These are phyloP conservation scores for Caenorhabditis wallacei DNA, from an alignment of 2,888 invertebrate genomes.

Conservation along the genomic window DNA sequence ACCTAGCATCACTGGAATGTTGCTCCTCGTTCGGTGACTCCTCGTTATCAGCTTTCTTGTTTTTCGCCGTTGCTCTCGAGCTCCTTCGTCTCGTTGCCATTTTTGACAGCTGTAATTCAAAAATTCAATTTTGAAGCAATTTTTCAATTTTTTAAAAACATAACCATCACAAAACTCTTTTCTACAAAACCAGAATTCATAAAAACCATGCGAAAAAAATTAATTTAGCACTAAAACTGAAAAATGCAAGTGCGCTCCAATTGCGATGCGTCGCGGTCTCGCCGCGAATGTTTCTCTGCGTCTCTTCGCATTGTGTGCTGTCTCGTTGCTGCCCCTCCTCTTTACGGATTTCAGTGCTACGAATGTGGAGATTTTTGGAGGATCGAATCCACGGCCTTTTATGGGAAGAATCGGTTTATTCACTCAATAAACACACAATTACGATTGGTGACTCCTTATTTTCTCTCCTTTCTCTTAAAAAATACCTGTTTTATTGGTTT, in stretches of 20 bases:
- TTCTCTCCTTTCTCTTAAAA: neutral
- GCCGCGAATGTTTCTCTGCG: conserved; percentile 42
- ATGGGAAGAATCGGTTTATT: neutral
- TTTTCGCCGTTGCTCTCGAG: conserved; percentile 18
- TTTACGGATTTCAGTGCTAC: conserved; percentile 19
- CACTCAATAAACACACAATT: neutral
- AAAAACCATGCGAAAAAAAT: conserved; percentile 7
- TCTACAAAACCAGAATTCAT: no score
- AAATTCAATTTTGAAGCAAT: neutral
- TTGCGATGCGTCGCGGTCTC: conserved; percentile 37
- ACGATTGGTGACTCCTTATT: no score
- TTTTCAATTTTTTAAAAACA: conserved; percentile 8
- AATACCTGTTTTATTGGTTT: neutral
- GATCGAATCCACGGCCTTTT: neutral
- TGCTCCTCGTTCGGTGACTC: conserved; percentile 9
- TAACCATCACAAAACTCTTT: no score
- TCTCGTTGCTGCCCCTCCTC: conserved; percentile 16
- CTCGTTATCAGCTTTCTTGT: conserved; percentile 9
- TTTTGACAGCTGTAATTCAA: neutral
- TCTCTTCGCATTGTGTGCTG: conserved; percentile 21
- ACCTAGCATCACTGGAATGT: conserved; percentile 30
- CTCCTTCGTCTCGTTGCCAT: conserved; percentile 40
- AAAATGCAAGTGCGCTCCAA: conserved; percentile 48
- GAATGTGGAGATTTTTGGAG: neutral
- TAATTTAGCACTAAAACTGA: conserved; percentile 25